Evolutionary conservation across 2,113 vertebrate species (phyloP).

Genomic region (Manacus vitellinus): DNA sequence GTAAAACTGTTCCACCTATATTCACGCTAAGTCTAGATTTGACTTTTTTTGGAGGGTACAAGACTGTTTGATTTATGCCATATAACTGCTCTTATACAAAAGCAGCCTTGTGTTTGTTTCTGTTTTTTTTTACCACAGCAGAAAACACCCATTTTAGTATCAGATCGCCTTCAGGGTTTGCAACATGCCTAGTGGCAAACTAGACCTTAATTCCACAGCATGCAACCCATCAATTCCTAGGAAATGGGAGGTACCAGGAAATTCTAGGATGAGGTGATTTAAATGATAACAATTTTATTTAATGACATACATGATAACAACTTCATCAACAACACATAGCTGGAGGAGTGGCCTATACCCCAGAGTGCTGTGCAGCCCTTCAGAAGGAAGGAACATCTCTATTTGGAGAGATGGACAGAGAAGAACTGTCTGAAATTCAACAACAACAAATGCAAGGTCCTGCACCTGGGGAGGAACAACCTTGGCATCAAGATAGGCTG

Average conservation of each 20-base stretch:
- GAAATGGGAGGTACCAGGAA: background rate
- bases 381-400: background rate
- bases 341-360: background rate
- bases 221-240: background rate
- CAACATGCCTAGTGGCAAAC: background rate
- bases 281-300: background rate
- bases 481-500: rapidly evolving
- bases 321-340: background rate
- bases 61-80: background rate
- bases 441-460: background rate
- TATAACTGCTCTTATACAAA: background rate
- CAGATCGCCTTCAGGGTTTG: background rate
- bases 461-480: background rate
- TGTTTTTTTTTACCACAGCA: background rate
- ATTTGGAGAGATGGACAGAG: background rate
- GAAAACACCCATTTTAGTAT: background rate
- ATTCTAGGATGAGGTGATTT: background rate
- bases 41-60: background rate
- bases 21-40: background rate
- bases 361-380: background rate
- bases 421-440: background rate
- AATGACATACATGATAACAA: background rate
- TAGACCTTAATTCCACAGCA: background rate
- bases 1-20: background rate
- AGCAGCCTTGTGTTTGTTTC: background rate